Evolutionary conservation across 92 coral and sea anemone species (phyloP), one percentile per base, ranked within the genome.

Genomic region (Parazoanthus atlanticus): DNA sequence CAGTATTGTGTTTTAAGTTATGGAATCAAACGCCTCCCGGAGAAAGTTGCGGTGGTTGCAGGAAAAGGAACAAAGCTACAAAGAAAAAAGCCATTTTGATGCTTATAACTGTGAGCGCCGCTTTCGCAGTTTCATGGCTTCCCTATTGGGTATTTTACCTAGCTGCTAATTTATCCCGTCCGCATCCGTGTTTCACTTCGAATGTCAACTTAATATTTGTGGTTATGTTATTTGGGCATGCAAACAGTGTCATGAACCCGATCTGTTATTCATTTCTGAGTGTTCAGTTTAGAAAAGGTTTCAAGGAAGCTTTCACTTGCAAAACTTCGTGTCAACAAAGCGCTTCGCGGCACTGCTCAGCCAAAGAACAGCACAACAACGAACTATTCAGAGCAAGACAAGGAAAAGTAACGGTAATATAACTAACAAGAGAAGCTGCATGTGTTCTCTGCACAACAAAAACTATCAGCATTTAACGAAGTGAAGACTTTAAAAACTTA

Each of bases 171-270:
- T 67, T 11, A 6, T 28, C 28, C 25, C 29, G 19, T 67, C 3
- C 28, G 8, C 29, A 6, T 67, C 3, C 28, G 8, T 67, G 31
- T 28, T 11, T 67, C 31, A 7, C 15, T 67, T 25, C 1, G 15
- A 67, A 67, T 23, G 31, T 25, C 74, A 67, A 67, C 31, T 9
- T 67, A 25, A 7, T 25, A 8, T 67, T 67, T 28, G 74, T 28
- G 15, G 30, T 67, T 67, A 25, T 67, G 30, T 28, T 67, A 3
- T 67, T 23, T 67, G 74, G 74, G 74, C 30, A 67, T 28, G 74
- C 74, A 67, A 67, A 67, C 74, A 67, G 74, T 67, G 74, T 67
- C 28, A 67, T 67, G 74, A 67, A 67, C 31, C 74, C 74, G 31
- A 67, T 67, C 8, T 23, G 28, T 28, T 67, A 23, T 23, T 67